These are phyloP conservation scores for Zalophus californianus DNA, from an alignment of 2,797 vertebrate species.

Conservation along the genomic window DNA sequence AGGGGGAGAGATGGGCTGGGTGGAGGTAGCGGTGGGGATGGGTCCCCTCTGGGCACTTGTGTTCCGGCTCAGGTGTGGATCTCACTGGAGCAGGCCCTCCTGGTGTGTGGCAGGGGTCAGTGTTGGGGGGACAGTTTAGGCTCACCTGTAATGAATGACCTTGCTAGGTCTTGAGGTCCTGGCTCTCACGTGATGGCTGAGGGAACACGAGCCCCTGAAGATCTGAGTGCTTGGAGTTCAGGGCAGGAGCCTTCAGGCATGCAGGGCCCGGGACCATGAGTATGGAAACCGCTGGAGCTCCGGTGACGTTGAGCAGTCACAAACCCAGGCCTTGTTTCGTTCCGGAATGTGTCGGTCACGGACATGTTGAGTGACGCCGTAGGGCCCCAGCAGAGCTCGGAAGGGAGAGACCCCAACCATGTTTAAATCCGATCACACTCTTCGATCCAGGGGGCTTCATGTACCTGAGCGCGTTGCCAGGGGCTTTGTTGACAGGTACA, in stretches of 20 bases:
- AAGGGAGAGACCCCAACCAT: neutral
- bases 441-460: neutral
- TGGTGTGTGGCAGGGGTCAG: neutral
- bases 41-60: neutral
- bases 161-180: neutral
- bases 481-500: neutral
- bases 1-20: neutral
- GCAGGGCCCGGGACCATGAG: neutral
- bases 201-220: neutral
- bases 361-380: neutral
- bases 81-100: neutral
- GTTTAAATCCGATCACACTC: neutral
- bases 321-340: neutral
- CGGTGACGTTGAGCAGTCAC: neutral
- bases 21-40: neutral
- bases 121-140: accelerated
- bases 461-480: neutral
- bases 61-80: neutral
- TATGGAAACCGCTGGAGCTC: neutral
- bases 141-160: neutral
- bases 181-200: neutral
- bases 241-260: neutral
- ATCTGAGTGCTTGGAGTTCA: neutral
- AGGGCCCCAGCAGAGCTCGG: neutral
- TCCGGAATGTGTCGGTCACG: constrained; percentile 1